Conservation (phyloP, 2,113 vertebrate genomes). For the Sylvia atricapilla region DNA sequence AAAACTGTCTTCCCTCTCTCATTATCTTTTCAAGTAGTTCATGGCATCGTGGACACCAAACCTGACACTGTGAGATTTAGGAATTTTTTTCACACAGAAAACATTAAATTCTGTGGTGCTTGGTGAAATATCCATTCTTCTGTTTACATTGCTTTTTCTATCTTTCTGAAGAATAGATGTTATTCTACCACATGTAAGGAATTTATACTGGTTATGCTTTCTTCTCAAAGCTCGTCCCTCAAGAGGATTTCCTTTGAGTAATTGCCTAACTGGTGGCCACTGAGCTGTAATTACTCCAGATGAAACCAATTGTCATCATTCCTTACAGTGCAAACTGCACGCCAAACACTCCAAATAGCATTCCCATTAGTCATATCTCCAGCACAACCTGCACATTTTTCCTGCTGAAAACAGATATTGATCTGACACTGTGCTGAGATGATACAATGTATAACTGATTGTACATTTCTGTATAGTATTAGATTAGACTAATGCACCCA, state of each 20-base stretch:
- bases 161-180: neutral
- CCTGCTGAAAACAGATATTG: conserved; percentile 43
- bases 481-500: conserved; percentile 51
- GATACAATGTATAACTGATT: conserved; percentile 40
- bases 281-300: conserved; percentile 30
- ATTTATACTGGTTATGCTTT: neutral
- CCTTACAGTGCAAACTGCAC: neutral
- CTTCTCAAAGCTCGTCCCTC: neutral
- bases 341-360: neutral
- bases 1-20: neutral
- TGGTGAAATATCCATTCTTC: neutral
- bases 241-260: conserved; percentile 7
- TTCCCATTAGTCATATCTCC: conserved; percentile 13
- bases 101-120: neutral
- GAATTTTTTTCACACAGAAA: neutral
- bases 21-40: neutral
- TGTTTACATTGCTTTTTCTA: neutral
- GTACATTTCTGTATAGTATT: conserved; percentile 28
- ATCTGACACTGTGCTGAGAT: conserved; percentile 52
- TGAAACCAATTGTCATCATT: conserved; percentile 30
- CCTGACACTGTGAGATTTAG: neutral
- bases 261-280: conserved; percentile 8
- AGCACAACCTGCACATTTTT: conserved; percentile 3
- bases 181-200: neutral
- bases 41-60: neutral